Conservation (phyloP, 2,797 vertebrate species). For the Pseudopleuronectes americanus region DNA sequence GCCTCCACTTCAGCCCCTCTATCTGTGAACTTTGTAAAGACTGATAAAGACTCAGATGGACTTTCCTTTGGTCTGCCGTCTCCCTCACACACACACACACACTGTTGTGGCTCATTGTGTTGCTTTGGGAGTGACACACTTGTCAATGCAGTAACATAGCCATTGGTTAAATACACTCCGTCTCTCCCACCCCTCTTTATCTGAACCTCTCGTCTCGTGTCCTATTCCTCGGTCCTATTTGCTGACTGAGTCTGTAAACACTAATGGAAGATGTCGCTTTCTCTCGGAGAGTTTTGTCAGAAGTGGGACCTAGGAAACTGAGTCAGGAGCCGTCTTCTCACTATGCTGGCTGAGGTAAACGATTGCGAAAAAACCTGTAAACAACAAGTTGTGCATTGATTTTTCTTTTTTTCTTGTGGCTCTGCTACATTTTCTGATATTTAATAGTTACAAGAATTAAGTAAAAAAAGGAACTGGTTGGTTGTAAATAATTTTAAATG, state of each 20-base stretch:
- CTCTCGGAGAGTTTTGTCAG: constrained; percentile 43
- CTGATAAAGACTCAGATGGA: constrained; percentile 82
- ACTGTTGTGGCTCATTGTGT: constrained; percentile 35
- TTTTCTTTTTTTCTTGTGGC: constrained; percentile 4
- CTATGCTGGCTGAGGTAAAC: constrained; percentile 83
- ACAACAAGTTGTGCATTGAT: constrained; percentile 16
- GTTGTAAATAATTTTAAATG: constrained; percentile 35
- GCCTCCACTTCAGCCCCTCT: constrained; percentile 82
- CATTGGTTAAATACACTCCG: constrained; percentile 54
- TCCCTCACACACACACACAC: constrained; percentile 33
- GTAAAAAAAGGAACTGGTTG: neutral
- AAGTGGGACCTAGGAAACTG: constrained; percentile 47
- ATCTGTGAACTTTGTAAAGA: constrained; percentile 91
- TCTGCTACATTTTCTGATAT: constrained; percentile 1
- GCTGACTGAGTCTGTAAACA: constrained; percentile 39
- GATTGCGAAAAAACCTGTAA: constrained; percentile 23
- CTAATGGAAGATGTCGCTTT: constrained; percentile 56
- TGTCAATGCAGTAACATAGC: constrained; percentile 74
- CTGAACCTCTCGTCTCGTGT: constrained; percentile 35
- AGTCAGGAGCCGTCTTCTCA: constrained; percentile 50
- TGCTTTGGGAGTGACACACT: constrained; percentile 77
- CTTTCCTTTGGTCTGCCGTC: constrained; percentile 70
- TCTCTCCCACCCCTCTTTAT: constrained; percentile 53
- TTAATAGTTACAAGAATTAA: neutral
- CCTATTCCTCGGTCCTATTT: constrained; percentile 37